Conservation (phyloP, 2,888 invertebrate species). For the Plutella xylostella region DNA sequence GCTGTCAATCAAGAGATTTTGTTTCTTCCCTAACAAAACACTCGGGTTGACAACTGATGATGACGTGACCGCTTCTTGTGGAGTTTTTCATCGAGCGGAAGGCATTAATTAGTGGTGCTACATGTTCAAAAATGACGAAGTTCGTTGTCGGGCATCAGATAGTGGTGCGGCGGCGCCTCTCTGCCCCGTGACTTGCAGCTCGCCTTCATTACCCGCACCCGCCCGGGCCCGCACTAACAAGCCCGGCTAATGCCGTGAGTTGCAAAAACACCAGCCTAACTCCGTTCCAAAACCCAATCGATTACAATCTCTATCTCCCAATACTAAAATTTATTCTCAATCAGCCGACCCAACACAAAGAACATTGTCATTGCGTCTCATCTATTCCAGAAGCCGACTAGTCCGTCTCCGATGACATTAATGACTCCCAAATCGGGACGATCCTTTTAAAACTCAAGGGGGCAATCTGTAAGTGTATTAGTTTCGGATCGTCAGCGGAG, state of each 20-base stretch:
- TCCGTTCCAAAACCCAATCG: constrained; percentile 17
- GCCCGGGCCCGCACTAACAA: constrained; percentile 54
- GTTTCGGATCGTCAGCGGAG: constrained; percentile 31
- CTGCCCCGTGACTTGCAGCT: constrained; percentile 58
- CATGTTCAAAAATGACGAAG: constrained; percentile 62
- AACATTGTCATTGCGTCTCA: constrained; percentile 6
- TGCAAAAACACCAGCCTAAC: constrained; percentile 45
- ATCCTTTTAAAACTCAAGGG: constrained; percentile 43
- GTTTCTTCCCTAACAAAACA: too few relatives aligned
- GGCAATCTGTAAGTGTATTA: constrained; percentile 31
- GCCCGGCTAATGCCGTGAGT: constrained; percentile 67
- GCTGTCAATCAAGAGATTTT: background rate
- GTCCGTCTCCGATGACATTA: constrained; percentile 57
- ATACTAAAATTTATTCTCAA: background rate
- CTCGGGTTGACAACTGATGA: constrained; percentile 39
- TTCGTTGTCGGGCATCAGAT: constrained; percentile 52
- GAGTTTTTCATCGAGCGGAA: constrained; percentile 40
- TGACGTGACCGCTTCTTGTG: constrained; percentile 41
- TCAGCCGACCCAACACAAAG: background rate
- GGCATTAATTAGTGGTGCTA: constrained; percentile 62
- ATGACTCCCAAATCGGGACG: constrained; percentile 48
- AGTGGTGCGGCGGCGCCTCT: constrained; percentile 54
- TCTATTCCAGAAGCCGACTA: constrained; percentile 46
- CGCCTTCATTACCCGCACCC: constrained; percentile 52
- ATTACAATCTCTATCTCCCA: constrained; percentile 17